Evolutionary conservation across 2,113 vertebrate species (phyloP), one percentile per base, ranked within the genome.

Genomic region (Pavo muticus): DNA sequence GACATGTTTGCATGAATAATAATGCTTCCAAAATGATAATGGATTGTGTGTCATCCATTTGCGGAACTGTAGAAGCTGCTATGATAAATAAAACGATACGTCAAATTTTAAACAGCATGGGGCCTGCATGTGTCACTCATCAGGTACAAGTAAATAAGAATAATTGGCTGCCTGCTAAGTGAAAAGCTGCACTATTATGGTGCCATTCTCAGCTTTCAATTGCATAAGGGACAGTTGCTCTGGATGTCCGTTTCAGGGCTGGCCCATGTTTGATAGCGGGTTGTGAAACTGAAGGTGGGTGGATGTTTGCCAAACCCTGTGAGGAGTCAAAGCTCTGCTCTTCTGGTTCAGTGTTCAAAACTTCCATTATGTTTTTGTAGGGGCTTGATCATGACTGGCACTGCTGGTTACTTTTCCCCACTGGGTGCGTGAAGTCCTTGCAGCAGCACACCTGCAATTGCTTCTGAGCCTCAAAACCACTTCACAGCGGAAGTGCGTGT

Each of bases 1-100:
- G 86, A 79, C 88, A 69, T 69, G 40, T 94, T 95, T 96, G 35
- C 79, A 71, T 92, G 89, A 83, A 89, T 93, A 94, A 93, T 96
- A 95, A 94, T 90, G 88, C 79, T 87, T 90, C 91, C 86, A 90
- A 96, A 96, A 94, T 67, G 73, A 91, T 94, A 93, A 96, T 90
- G 82, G 82, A n/a, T 76, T 90, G 85, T 63, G 65, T 94, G 88
- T 78, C 91, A 96, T 95, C 94, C 90, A 87, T 96, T 96, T 95
- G 90, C 94, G 90, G 88, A 93, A 82, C 86, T 90, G 88, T 57
- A 92, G 81, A 87, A 86, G 68, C 84, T 68, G 78, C 75, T 89
- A 56, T 56, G 72, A 92, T 89, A 96, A 96, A 94, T 95, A 94
- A 97, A 95, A 95, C 0, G 20, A 42, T 84, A 92, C 3, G 39